Evolutionary conservation across 2,113 vertebrate species (phyloP), one percentile per base, ranked within the genome.

Genomic region (Campylorhamphus procurvoides): DNA sequence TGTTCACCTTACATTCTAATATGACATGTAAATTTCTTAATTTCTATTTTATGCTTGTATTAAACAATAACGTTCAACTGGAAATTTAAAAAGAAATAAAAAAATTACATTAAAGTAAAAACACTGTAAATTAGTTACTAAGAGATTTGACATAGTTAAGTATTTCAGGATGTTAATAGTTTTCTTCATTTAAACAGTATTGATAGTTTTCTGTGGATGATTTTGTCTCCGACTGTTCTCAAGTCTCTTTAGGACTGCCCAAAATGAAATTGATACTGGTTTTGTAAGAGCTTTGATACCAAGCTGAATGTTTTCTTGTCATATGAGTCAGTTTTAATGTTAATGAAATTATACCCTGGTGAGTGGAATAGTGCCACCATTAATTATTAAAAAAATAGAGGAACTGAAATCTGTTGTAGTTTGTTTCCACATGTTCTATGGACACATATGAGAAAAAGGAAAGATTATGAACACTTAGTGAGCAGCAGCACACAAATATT

Each of bases 121-220:
- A 18, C 39, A 71, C 80, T 60, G 23, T 97, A 95, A 97, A 96
- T 59, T 66, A 97, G 79, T 97, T 80, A 90, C 55, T 81, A 83
- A 94, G 80, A 96, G 71, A 93, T 92, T 85, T 97, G 90, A 87
- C 75, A 71, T 15, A 35, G 52, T 71, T 87, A 97, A 95, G 75
- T 92, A 93, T 95, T 95, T 95, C 86, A 92, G 94, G 93, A 95
- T 93, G 74, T 88, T 96, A 97, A 76, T 69, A 66, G 90, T 93
- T 91, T 69, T 96, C 74, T 96, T 94, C 56, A 3, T 84, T 89
- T 97, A 97, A 97, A 97, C 76, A 96, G 29, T 86, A 71, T 59
- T 72, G 58, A 78, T 90, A 81, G 6, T 92, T 96, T 89, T 93
- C 71, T 79, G 71, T 0, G 1, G 19, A 29, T 73, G n/a, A 15